Base-by-base conservation (phyloP, 2,888 invertebrate species). In the Ormyrus nitidulus region DNA sequence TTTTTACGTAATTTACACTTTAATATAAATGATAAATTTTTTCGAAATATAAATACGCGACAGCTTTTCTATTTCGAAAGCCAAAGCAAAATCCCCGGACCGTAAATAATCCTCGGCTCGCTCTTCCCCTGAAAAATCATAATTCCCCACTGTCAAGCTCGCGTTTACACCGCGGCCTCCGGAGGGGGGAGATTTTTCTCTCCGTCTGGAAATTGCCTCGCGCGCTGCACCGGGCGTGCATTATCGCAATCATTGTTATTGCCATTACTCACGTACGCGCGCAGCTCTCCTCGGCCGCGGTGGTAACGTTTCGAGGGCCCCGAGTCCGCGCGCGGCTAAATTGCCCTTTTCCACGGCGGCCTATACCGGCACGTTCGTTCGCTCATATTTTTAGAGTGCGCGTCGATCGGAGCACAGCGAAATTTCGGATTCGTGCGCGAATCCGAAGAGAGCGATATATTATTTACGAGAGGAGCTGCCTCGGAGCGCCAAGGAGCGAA, bases 191-290 rank as follows among this genome's bases (percentile, higher is more conserved):
- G 34, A 34, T 34, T 34, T 34, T 34, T 34, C 34, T 34, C 34
- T 34, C 34, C 34, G 34, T 34, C 34, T 34, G 34, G 34, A 34
- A 34, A 34, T 34, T 34, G 59, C 49, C 46, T 9, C 70, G 19
- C 34, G 13, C 11, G 54, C 0, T 7, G 6, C 51, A 53, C 48
- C 34, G 49, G 56, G 48, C 71, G 77, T 66, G 77, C 53, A 72
- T 73, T 78, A 78, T 78, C 72, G 66, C 61, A 54, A 6, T 68
- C 68, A 66, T 78, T 72, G 72, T 78, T 79, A 66, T 69, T 51
- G 69, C 62, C 56, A 73, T 79, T 79, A 62, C 69, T 69, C 78
- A 69, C 58, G 75, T 73, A 56, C n/a, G n/a, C 58, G 58, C 66
- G 4, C 34, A 11, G 49, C 65, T 3, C 51, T 65, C 51, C 11